Evolutionary conservation across 2,797 vertebrate species (phyloP).

Genomic region (Sebastolobus altivelis): DNA sequence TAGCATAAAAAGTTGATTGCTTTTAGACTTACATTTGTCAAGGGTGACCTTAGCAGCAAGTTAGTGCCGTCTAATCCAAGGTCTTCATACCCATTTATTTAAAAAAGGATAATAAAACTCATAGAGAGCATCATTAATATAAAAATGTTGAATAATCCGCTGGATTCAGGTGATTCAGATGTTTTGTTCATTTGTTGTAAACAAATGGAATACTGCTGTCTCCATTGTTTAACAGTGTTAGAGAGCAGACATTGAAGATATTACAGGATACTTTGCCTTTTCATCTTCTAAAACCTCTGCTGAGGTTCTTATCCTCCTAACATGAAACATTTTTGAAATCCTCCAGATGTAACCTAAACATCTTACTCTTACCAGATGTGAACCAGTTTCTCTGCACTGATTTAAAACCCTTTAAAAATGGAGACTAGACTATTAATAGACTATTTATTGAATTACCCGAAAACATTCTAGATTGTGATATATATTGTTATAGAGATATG

Average conservation of each 20-base stretch:
- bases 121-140: neutral
- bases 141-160: neutral
- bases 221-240: slow-evolving; percentile 3
- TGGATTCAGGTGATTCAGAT: slow-evolving; percentile 31
- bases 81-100: neutral
- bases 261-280: slow-evolving; percentile 40
- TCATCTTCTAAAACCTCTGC: slow-evolving; percentile 41
- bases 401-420: too few relatives aligned
- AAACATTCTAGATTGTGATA: too few relatives aligned
- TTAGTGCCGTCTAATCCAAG: neutral
- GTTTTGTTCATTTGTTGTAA: slow-evolving; percentile 21
- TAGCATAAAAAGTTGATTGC: neutral
- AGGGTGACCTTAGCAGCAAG: neutral
- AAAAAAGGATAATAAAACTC: neutral
- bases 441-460: too few relatives aligned
- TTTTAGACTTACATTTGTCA: neutral
- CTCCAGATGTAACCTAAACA: slow-evolving; percentile 58
- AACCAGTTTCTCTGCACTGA: slow-evolving; percentile 5
- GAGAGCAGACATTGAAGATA: slow-evolving; percentile 4
- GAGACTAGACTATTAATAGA: too few relatives aligned
- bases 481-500: too few relatives aligned
- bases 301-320: slow-evolving; percentile 31
- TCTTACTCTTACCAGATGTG: slow-evolving; percentile 44
- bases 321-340: slow-evolving; percentile 55
- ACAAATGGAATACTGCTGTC: slow-evolving; percentile 20